phyloP scores from a whole-genome alignment of 2,888 invertebrate genomes.

The Prionchulus punctatus region DNA sequence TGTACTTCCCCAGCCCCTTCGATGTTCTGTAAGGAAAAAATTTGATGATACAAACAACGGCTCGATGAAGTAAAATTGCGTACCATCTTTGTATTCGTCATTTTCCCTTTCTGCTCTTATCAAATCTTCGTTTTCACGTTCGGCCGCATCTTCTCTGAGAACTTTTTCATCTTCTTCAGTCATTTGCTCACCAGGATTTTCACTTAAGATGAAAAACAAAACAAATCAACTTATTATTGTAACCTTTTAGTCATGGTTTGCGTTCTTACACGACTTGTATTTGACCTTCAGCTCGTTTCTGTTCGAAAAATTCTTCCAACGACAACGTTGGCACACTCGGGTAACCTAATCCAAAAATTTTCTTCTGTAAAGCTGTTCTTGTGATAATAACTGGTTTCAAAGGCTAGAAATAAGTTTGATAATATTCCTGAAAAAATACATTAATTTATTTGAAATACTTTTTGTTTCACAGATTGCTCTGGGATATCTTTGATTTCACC shows the following conservation, averaged over 20 bases:
- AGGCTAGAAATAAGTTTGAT: neutral
- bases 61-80: too few relatives aligned
- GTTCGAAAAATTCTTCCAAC: conserved; percentile 7
- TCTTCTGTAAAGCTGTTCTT: neutral
- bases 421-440: neutral
- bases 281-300: neutral
- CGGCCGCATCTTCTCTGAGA: conserved; percentile 2
- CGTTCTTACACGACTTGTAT: neutral
- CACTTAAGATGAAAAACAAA: too few relatives aligned
- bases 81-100: conserved; percentile 13
- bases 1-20: too few relatives aligned
- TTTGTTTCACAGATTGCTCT: neutral
- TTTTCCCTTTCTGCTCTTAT: conserved; percentile 2
- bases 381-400: conserved; percentile 9
- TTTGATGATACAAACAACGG: too few relatives aligned
- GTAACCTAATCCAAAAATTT: conserved; percentile 7
- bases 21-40: too few relatives aligned
- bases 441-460: neutral
- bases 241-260: too few relatives aligned
- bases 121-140: conserved; percentile 8
- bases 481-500: conserved; percentile 4
- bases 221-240: too few relatives aligned
- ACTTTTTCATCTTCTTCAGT: conserved; percentile 6
- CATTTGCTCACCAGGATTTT: neutral
- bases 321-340: conserved; percentile 7